These are phyloP conservation scores for Larimichthys polyactis DNA, from an alignment of 2,113 vertebrate genomes.

Conservation along the genomic window DNA sequence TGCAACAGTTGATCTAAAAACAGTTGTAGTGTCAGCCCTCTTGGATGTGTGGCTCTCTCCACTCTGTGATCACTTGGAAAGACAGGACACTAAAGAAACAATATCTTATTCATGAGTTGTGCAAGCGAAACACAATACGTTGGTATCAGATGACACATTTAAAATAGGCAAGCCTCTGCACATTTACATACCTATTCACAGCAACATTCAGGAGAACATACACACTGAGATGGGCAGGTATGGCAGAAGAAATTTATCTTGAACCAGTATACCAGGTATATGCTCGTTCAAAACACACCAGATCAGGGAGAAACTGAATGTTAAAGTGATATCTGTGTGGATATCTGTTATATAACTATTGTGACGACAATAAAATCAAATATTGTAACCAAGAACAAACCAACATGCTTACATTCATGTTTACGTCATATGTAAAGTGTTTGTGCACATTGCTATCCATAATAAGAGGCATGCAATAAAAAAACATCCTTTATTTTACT, in stretches of 20 bases:
- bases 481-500: too few species aligned
- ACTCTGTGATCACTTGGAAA: constrained; percentile 56
- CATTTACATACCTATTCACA: constrained; percentile 47
- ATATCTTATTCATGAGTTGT: constrained; percentile 83
- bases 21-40: background rate
- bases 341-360: too few species aligned
- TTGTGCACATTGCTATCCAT: too few species aligned
- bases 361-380: too few species aligned
- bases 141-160: constrained; percentile 73
- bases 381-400: too few species aligned
- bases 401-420: too few species aligned
- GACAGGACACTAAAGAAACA: constrained; percentile 69
- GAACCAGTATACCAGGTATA: background rate
- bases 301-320: background rate
- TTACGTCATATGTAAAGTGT: too few species aligned
- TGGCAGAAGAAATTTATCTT: background rate
- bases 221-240: background rate
- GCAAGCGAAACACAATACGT: constrained; percentile 75
- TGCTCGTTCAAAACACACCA: background rate
- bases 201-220: background rate
- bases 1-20: constrained; percentile 4
- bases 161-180: constrained; percentile 35
- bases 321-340: background rate
- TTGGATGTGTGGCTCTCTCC: constrained; percentile 33
- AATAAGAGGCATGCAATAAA: too few species aligned